Percentiles rank a stretch among this genome's conserved stretches.
Evolutionary conservation across 2,888 invertebrate genomes (phyloP).

Genomic region (Noctuana brunneofusca): DNA sequence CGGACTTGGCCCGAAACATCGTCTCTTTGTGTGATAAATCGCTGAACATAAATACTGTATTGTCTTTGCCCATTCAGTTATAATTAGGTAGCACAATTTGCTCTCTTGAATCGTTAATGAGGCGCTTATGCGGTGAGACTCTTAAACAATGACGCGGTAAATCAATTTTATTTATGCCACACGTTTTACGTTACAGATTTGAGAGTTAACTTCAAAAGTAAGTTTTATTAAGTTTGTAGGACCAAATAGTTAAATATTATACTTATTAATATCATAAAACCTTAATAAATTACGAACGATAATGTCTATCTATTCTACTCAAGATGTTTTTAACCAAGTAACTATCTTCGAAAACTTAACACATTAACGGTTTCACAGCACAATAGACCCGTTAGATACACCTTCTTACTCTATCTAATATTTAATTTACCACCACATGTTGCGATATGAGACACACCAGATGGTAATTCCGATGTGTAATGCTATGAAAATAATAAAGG

Average conservation of each 20-base stretch:
- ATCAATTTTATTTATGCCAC: slow-evolving; percentile 69
- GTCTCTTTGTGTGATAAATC: slow-evolving; percentile 78
- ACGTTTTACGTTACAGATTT: slow-evolving; percentile 35
- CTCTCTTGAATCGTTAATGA: slow-evolving; percentile 78
- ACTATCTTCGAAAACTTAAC: background rate
- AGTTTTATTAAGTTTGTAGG: background rate
- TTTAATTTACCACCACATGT: slow-evolving; percentile 36
- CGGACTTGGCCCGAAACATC: slow-evolving; percentile 68
- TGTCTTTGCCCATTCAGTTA: slow-evolving; percentile 74
- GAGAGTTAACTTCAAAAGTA: too few species aligned
- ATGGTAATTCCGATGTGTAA: slow-evolving; percentile 44
- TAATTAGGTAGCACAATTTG: slow-evolving; percentile 82
- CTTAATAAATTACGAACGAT: too few species aligned
- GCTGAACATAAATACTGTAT: slow-evolving; percentile 80
- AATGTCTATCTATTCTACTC: background rate
- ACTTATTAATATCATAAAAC: too few species aligned
- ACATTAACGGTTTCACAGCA: slow-evolving; percentile 1
- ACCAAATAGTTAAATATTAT: too few species aligned
- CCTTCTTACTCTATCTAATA: slow-evolving; percentile 23
- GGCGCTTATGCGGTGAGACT: slow-evolving; percentile 58
- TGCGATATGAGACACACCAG: slow-evolving; percentile 44
- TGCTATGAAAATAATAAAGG: slow-evolving; percentile 45
- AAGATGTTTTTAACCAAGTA: background rate
- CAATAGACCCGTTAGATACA: slow-evolving; percentile 4
- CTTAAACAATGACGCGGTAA: slow-evolving; percentile 68